A percentile compares a stretch with the other conserved stretches of the same genome.
Evolutionary conservation across 2,113 vertebrate genomes (phyloP).

Genomic region (Lepus europaeus): DNA sequence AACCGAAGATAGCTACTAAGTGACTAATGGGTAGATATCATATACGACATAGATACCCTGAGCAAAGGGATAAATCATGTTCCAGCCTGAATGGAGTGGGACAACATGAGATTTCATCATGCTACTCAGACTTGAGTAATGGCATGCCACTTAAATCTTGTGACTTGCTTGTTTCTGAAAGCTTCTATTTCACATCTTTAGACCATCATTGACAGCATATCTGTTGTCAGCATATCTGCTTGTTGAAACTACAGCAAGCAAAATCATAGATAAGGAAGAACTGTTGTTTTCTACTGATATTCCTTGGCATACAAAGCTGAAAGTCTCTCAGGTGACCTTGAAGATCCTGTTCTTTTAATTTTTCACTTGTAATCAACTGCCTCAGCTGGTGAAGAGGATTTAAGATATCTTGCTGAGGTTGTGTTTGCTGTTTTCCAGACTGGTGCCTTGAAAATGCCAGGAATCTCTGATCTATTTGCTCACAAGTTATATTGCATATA

Average conservation of each 20-base stretch:
- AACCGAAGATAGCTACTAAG: not conserved
- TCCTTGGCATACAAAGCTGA: not conserved
- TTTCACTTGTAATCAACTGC: slow-evolving; percentile 50
- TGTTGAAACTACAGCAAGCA: not conserved
- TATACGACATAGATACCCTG: not conserved
- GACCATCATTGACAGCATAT: not conserved
- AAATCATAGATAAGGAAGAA: not conserved
- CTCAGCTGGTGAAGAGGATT: slow-evolving; percentile 59
- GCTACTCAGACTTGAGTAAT: not conserved
- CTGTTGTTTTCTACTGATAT: not conserved
- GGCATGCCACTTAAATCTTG: not conserved
- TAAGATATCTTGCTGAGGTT: slow-evolving; percentile 63
- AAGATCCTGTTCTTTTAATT: slow-evolving; percentile 52
- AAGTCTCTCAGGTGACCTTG: slow-evolving; percentile 8
- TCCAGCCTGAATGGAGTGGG: not conserved
- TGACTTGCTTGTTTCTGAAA: not conserved
- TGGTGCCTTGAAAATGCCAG: slow-evolving; percentile 67
- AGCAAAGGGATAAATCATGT: not conserved
- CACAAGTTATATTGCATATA: slow-evolving; percentile 44
- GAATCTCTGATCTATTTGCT: slow-evolving; percentile 53
- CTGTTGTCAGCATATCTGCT: too few species aligned
- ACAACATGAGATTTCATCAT: not conserved
- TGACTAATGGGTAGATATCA: not conserved
- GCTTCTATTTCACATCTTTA: not conserved
- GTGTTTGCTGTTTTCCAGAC: slow-evolving; percentile 66